Percentiles rank a stretch among this genome's conserved stretches.
Conservation (phyloP, 2,888 invertebrate genomes). For the Metopia argyrocephala region DNA sequence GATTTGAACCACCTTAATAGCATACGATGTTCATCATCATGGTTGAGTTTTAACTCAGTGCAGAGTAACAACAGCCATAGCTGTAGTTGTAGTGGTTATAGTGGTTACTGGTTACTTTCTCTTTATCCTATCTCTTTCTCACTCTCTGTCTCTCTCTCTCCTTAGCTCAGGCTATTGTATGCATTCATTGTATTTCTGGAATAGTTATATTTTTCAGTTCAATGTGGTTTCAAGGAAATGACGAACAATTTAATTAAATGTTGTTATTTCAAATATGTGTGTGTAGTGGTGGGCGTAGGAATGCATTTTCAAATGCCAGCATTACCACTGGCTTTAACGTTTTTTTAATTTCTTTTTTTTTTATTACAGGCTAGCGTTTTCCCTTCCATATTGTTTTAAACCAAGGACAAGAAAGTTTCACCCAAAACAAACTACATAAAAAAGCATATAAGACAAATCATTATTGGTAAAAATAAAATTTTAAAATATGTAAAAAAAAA, state of each 20-base stretch:
- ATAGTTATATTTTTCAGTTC: conserved; percentile 20
- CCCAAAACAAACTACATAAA: background rate
- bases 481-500: background rate
- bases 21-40: background rate
- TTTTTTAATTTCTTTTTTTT: conserved; percentile 2
- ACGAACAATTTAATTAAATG: conserved; percentile 62
- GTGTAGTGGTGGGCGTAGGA: background rate
- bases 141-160: too few relatives aligned
- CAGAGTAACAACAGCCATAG: background rate
- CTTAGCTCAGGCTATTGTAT: too few relatives aligned
- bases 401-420: background rate
- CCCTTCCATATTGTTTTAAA: background rate
- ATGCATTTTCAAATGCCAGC: conserved; percentile 19
- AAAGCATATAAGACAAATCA: background rate
- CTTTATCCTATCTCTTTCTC: too few relatives aligned
- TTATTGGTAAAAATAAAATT: too few relatives aligned
- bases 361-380: too few relatives aligned
- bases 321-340: background rate
- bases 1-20: conserved; percentile 11
- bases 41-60: background rate
- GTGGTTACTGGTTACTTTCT: conserved; percentile 27
- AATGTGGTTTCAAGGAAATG: conserved; percentile 56
- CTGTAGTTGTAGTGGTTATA: conserved; percentile 18
- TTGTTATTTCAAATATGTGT: conserved; percentile 8
- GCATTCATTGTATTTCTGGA: background rate